Evolutionary conservation across 2,113 vertebrate genomes (phyloP), one percentile per base, ranked within the genome.

Genomic region (Oncorhynchus keta): DNA sequence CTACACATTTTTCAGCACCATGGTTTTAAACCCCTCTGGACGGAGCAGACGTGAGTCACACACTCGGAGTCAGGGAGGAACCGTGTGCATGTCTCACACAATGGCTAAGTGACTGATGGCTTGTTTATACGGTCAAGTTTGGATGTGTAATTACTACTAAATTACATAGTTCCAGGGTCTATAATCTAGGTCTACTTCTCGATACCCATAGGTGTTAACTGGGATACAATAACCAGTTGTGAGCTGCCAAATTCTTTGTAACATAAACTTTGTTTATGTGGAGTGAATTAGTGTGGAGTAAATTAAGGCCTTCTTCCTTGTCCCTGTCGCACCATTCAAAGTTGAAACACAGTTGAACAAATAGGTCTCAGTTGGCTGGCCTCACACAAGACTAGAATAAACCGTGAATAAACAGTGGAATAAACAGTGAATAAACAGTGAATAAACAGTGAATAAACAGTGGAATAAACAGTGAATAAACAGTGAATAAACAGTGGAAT

Each of bases 381-480:
- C 39, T 9, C 62, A 75, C 30, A 57, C 72, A 26, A 30, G 13
- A 61, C 57, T 66, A 66, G 49, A 73, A 77, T 76, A 68, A 78
- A 59, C 35, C 9, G 35, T 8, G 35, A 39, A 39, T 39, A 39
- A 39, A 39, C 35, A 39, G 35, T 45, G 39, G 8, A 45, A 45
- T 45, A 35, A 35, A 35, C 32, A 35, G 32, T 35, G 32, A 32
- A 32, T 32, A 32, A 32, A 5, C 30, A 32, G 4, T 32, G 30
- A 32, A 32, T 32, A 32, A 32, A 32, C 32, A 32, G 32, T 32
- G 30, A 32, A 32, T 32, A 32, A 32, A 32, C 32, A 6, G 32
- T 5, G 32, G 5, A 30, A 30, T 30, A 30, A 30, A 4, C 30
- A 4, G 3, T 4, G 30, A 32, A 32, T 32, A 35, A 35, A 35